Conservation (phyloP, 2,797 vertebrate genomes). For the Tangara arthus region DNA sequence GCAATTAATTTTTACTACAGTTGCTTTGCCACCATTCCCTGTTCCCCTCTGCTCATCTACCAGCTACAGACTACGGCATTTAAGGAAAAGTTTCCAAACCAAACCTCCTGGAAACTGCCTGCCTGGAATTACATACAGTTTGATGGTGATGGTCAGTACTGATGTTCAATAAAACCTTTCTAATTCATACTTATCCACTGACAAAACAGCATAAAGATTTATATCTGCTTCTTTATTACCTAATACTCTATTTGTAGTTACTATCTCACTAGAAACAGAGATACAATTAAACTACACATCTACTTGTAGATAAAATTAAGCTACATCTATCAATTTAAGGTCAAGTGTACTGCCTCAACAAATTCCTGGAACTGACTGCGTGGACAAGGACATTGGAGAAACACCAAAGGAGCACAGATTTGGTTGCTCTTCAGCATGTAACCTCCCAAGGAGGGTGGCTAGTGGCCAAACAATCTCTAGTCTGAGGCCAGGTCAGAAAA, state of each 20-base stretch:
- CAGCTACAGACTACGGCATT: not conserved
- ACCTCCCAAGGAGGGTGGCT: not conserved
- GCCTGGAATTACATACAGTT: not conserved
- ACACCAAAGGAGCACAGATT: not conserved
- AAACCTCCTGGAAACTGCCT: not conserved
- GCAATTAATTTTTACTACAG: not conserved
- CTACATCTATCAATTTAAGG: not conserved
- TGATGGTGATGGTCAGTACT: not conserved
- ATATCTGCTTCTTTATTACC: not conserved
- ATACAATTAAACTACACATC: not conserved
- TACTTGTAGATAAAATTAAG: not conserved
- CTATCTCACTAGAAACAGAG: not conserved
- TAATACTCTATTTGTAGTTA: not conserved
- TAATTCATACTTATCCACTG: not conserved
- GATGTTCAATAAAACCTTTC: not conserved
- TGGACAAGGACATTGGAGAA: not conserved
- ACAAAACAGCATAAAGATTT: not conserved
- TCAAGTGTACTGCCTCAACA: not conserved
- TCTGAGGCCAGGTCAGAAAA: not conserved
- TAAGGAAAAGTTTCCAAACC: not conserved
- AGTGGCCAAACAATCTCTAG: not conserved
- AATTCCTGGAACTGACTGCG: rapidly evolving
- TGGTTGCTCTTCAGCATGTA: not conserved
- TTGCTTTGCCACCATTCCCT: not conserved
- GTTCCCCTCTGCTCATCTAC: not conserved